These are phyloP conservation scores for Pammene aurita DNA, from an alignment of 2,888 invertebrate genomes.

Conservation along the genomic window DNA sequence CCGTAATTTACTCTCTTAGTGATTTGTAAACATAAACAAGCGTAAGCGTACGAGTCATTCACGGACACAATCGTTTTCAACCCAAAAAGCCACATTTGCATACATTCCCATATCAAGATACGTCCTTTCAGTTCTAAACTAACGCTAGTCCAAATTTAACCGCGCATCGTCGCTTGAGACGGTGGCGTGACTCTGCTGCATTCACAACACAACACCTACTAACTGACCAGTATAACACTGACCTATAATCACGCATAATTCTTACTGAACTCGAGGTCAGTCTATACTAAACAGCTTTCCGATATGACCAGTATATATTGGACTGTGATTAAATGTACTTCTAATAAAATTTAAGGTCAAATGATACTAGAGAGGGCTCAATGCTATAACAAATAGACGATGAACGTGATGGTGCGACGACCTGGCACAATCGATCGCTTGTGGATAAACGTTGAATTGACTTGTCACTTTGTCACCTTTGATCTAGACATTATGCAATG, in stretches of 20 bases:
- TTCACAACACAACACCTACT: conserved; percentile 53
- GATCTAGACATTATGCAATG: conserved; percentile 23
- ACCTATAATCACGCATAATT: not conserved
- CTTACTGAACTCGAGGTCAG: not conserved
- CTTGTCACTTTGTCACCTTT: conserved; percentile 37
- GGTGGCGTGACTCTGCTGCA: conserved; percentile 72
- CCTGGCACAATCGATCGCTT: conserved; percentile 50
- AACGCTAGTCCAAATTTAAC: conserved; percentile 71
- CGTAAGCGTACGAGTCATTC: conserved; percentile 25
- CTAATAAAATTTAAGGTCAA: not conserved
- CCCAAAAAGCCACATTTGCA: not conserved
- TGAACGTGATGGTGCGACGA: conserved; percentile 61
- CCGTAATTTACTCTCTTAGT: not conserved
- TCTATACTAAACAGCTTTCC: not conserved
- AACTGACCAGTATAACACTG: not conserved
- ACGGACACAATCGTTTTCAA: conserved; percentile 41
- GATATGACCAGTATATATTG: not conserved
- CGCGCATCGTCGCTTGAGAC: conserved; percentile 53
- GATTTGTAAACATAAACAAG: conserved; percentile 33
- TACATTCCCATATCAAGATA: not conserved
- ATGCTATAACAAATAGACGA: not conserved
- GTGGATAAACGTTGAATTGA: conserved; percentile 25
- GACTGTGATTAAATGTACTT: not conserved
- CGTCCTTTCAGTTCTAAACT: not conserved
- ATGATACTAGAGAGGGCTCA: not conserved